Base-by-base conservation (phyloP, 2,113 vertebrate species). In the Nannospalax galili region DNA sequence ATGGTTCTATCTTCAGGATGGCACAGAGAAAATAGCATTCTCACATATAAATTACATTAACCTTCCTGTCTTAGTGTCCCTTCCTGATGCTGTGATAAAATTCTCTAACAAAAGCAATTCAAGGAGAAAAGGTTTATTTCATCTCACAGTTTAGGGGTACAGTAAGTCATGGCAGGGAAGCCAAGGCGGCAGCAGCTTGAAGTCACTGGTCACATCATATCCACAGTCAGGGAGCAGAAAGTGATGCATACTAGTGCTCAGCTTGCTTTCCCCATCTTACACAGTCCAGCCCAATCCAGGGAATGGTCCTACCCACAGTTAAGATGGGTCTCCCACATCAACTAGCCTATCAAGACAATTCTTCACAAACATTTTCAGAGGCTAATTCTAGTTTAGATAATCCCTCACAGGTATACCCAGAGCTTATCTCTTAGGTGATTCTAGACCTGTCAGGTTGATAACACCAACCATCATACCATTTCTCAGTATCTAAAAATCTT, bases 401-500 rank as follows among this genome's bases (percentile, higher is more conserved):
- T 8, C 30, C 48, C 48, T 79, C 30, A 3, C 17, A n/a, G 16
- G 48, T 52, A 35, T 52, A 56, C 77, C 19, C 32, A 79, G 48
- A 19, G 17, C 32, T 11, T 56, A 56, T 56, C 16, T 22, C 77
- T 30, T 32, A 56, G 45, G 32, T 56, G 77, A n/a, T 35, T 56
- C 77, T 79, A 79, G 32, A 79, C 35, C 8, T 56, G 56, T 56
- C 48, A 56, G 14, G 20, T 3, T 20, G 75, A 35, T 48, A 56
- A 20, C 19, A 60, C 14, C 11, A 10, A 70, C 35, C 16, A 70
- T n/a, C 69, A n/a, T 1, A 69, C 7, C 2, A 65, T 14, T 42
- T 86, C 45, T 64, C 19, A 78, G 67, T 93, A 89, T 67, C 81
- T 81, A 89, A 89, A 88, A 77, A 58, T n/a, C 11, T 56, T 81